Base-by-base conservation (phyloP, 2,113 vertebrate genomes). In the Galbula dea region DNA sequence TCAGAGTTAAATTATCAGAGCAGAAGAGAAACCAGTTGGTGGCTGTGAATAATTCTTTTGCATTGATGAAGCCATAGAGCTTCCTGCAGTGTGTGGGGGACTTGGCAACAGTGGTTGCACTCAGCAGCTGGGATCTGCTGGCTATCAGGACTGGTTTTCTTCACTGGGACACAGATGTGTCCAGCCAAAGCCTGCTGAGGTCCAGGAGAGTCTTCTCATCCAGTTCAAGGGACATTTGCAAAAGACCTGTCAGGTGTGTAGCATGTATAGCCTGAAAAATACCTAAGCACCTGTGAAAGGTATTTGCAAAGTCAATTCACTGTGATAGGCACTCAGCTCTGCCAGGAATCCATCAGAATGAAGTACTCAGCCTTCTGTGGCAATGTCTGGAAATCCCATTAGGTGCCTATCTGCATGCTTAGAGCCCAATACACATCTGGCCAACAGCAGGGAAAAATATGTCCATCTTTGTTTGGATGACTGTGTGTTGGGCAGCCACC, bases 261-360 rank as follows among this genome's bases (percentile, higher is more conserved):
- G 1, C 5, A 52, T 5, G 4, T 1, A 14, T 7, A 23, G 22
- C 21, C 14, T 43, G 62, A 68, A 72, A 86, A 78, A 9, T 20
- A 45, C 11, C n/a, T 1, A 2, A 34, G 30, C 18, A 67, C 1
- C 1, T 41, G 11, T 41, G 15, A 41, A 63, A 17, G 20, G 13
- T 9, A 29, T 75, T 81, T 49, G 24, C 15, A 18, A 62, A 83
- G 27, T 8, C 36, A 59, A 1, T 10, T 30, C 36, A 65, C 13
- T 29, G 29, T n/a, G 32, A 32, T 26, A 5, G 5, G 4, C 14
- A 12, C 72, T 67, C 48, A 72, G 12, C 34, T 65, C 39, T 24
- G 41, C 1, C 27, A 52, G 49, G n/a, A 73, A 61, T 69, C 45
- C 55, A 36, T 1, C 5, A 24, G 52, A 81, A 67, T 46, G 46